phyloP scores from a whole-genome alignment of 2,113 vertebrate genomes.

The Anoplopoma fimbria region DNA sequence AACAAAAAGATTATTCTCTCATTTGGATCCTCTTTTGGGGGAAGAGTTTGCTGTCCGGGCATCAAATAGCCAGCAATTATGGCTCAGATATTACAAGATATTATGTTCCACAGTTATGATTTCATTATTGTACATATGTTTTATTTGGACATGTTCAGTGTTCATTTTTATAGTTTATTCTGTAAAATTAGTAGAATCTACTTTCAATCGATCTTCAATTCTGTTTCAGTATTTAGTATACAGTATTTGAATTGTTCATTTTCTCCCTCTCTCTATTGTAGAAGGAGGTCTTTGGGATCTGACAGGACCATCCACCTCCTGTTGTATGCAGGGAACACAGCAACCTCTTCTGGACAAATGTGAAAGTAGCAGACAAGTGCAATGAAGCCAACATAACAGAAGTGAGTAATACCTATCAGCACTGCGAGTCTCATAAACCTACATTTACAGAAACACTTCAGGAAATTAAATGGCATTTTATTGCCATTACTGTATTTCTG shows the following conservation, averaged over 20 bases:
- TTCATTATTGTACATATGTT: neutral
- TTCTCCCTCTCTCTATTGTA: neutral
- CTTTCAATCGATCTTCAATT: neutral
- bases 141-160: neutral
- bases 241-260: neutral
- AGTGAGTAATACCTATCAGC: constrained; percentile 39
- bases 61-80: neutral
- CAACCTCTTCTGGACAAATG: constrained; percentile 80
- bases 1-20: constrained; percentile 24
- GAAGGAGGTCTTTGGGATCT: constrained; percentile 18
- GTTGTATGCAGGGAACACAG: constrained; percentile 75
- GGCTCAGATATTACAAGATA: neutral
- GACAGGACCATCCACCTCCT: constrained; percentile 13
- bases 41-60: neutral
- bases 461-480: constrained; percentile 56
- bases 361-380: constrained; percentile 45
- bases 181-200: neutral
- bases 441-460: constrained; percentile 13
- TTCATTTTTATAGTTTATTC: neutral
- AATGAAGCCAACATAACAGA: neutral
- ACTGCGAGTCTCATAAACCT: constrained; percentile 19
- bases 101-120: neutral
- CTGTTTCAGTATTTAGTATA: neutral
- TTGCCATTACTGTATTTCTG: constrained; percentile 17
- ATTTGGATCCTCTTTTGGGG: neutral